phyloP scores from a whole-genome alignment of 2,113 vertebrate species.

The Tachysurus vachellii region DNA sequence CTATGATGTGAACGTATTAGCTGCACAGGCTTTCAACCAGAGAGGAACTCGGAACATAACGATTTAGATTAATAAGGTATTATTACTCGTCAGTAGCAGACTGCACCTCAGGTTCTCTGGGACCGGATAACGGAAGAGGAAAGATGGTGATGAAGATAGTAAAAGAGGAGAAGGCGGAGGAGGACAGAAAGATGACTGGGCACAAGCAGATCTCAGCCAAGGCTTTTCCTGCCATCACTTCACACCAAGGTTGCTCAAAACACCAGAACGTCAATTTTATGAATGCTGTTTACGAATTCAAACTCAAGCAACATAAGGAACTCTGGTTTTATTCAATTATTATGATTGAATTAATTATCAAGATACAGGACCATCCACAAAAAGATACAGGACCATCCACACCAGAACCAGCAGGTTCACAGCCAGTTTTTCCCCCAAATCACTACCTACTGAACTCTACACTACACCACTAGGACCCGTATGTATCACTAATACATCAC shows the following conservation, averaged over 20 bases:
- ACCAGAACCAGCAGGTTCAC: no score
- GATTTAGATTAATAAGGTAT: conserved; percentile 13
- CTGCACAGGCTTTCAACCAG: neutral
- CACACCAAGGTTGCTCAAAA: neutral
- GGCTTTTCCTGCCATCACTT: conserved; percentile 12
- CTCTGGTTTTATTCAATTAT: conserved; percentile 25
- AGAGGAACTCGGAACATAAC: neutral
- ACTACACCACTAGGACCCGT: no score
- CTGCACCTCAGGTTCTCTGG: neutral
- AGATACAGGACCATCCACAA: no score
- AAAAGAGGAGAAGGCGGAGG: neutral
- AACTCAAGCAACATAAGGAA: conserved; percentile 26
- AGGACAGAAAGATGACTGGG: neutral
- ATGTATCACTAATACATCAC: no score
- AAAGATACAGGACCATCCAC: no score
- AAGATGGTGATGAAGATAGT: neutral
- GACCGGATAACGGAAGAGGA: neutral
- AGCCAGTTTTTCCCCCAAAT: no score
- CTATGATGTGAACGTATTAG: neutral
- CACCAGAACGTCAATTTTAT: neutral
- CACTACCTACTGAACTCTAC: no score
- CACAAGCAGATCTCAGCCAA: neutral
- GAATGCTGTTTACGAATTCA: neutral
- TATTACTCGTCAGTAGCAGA: neutral
- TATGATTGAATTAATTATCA: conserved; percentile 1